Percentiles rank a stretch among this genome's conserved stretches.
These are phyloP conservation scores for Pteronura brasiliensis DNA, from an alignment of 2,113 vertebrate genomes.

Conservation along the genomic window DNA sequence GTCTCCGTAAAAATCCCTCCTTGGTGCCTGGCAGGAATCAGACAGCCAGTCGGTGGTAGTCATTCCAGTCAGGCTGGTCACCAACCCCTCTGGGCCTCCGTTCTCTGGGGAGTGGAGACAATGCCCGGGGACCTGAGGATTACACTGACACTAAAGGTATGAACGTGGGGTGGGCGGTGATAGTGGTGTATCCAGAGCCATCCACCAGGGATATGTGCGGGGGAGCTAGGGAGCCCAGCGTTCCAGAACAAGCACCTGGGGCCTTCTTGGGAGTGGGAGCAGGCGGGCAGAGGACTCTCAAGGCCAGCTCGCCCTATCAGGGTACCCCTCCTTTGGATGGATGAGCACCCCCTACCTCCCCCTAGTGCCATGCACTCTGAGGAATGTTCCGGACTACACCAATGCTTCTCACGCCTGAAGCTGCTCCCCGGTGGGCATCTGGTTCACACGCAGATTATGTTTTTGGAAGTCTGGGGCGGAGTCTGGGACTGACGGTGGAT, in stretches of 20 bases:
- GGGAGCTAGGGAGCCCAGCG: fast-evolving
- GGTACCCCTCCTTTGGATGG: too few relatives aligned
- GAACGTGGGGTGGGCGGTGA: neutral
- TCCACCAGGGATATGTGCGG: fast-evolving
- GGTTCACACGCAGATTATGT: neutral
- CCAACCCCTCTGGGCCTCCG: neutral
- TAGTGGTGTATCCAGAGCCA: neutral
- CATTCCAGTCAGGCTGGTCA: too few relatives aligned
- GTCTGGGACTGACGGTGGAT: neutral
- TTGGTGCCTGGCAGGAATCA: neutral
- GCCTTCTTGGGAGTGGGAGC: neutral
- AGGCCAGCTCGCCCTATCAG: fast-evolving
- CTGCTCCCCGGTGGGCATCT: neutral
- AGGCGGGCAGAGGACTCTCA: neutral
- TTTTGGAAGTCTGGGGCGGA: too few relatives aligned
- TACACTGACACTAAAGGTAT: neutral
- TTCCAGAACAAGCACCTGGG: neutral
- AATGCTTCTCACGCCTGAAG: neutral
- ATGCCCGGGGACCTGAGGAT: too few relatives aligned
- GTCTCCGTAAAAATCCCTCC: fast-evolving
- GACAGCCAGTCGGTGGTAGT: neutral
- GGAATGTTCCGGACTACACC: too few relatives aligned
- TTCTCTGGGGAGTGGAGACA: neutral
- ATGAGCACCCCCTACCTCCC: too few relatives aligned
- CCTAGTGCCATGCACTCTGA: neutral